Evolutionary conservation across 2,113 vertebrate species (phyloP).

Genomic region (Aegithalos caudatus): DNA sequence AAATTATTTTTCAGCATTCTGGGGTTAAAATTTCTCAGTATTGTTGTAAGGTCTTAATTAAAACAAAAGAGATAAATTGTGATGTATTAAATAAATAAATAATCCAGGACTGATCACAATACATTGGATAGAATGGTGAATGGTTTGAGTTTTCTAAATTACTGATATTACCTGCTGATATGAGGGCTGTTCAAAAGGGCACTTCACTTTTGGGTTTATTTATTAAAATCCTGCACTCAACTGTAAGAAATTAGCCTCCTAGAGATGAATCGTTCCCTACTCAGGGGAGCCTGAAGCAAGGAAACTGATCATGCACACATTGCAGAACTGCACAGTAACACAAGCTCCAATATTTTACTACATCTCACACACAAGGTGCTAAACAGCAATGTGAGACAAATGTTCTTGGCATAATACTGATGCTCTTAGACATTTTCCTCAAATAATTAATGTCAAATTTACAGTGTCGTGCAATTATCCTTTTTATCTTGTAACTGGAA

Average conservation of each 20-base stretch:
- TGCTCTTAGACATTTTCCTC: not conserved
- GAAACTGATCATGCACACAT: not conserved
- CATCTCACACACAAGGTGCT: not conserved
- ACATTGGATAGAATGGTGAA: constrained; percentile 62
- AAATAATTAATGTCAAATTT: not conserved
- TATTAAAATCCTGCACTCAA: constrained; percentile 80
- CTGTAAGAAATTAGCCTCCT: constrained; percentile 81
- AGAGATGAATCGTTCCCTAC: constrained; percentile 75
- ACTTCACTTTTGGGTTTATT: constrained; percentile 83
- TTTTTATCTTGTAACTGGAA: constrained; percentile 36
- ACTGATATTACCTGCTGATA: constrained; percentile 79
- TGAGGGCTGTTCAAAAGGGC: constrained; percentile 78
- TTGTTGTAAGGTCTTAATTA: constrained; percentile 68
- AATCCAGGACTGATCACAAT: constrained; percentile 66
- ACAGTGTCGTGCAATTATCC: not conserved
- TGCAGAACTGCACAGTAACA: constrained; percentile 25
- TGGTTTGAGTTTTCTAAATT: constrained; percentile 74
- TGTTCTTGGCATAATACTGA: not conserved
- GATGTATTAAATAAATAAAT: constrained; percentile 51
- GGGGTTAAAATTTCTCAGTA: constrained; percentile 60
- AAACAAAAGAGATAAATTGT: constrained; percentile 68
- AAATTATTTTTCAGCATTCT: constrained; percentile 32
- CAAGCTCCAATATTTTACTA: not conserved
- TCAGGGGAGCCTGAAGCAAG: constrained; percentile 53
- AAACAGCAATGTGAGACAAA: not conserved